Conservation (phyloP, 2,797 vertebrate genomes). For the Epinephelus malabaricus region DNA sequence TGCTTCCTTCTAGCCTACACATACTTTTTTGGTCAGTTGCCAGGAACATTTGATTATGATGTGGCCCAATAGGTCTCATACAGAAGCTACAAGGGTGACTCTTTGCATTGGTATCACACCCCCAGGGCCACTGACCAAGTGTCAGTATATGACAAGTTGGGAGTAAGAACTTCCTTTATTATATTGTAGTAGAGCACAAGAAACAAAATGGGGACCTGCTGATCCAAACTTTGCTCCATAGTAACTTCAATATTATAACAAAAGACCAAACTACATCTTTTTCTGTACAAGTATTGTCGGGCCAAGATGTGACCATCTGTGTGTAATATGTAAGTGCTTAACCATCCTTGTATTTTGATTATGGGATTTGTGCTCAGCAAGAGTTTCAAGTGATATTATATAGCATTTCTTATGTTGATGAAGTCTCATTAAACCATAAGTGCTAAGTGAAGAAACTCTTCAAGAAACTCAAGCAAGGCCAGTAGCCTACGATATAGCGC, state of each 20-base stretch:
- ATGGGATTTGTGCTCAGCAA: background rate
- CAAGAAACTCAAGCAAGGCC: too few species aligned
- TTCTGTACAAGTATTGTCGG: background rate
- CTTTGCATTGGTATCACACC: too few species aligned
- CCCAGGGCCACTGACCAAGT: too few species aligned
- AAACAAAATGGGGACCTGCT: background rate
- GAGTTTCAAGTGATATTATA: background rate
- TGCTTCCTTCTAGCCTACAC: too few species aligned
- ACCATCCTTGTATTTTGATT: background rate
- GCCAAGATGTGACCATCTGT: background rate
- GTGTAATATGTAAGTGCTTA: background rate
- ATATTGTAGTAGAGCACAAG: background rate
- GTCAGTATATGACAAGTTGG: too few species aligned
- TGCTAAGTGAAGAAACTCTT: too few species aligned
- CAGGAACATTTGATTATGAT: too few species aligned
- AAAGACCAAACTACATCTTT: background rate
- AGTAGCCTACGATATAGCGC: too few species aligned
- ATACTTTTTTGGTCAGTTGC: too few species aligned
- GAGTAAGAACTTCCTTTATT: background rate
- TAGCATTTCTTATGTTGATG: background rate
- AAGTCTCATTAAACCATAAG: background rate
- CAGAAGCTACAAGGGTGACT: too few species aligned
- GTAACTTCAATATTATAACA: background rate
- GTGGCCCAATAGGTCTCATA: too few species aligned
- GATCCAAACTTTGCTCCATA: background rate